Conservation (phyloP, 1,140 invertebrate genomes). For the Drosophila baimaii region DNA sequence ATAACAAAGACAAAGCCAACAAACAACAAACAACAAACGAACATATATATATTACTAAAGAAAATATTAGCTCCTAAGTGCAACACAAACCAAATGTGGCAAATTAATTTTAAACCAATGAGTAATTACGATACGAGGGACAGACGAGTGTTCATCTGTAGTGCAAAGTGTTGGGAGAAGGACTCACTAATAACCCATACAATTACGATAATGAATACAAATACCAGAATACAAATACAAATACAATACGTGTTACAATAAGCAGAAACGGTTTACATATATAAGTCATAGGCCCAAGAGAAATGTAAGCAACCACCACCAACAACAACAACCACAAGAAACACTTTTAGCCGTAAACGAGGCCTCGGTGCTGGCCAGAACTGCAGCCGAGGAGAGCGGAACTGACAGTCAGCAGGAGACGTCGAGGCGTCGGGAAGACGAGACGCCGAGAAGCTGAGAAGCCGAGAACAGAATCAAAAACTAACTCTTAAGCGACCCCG, state of each 20-base stretch:
- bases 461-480: constrained; percentile 48
- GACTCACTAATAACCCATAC: constrained; percentile 33
- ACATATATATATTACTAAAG: constrained; percentile 45
- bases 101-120: constrained; percentile 72
- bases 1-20: constrained; percentile 39
- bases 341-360: constrained; percentile 46
- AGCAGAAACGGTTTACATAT: constrained; percentile 69
- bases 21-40: constrained; percentile 31
- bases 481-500: constrained; percentile 39
- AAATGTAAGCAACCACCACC: constrained; percentile 76
- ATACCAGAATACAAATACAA: constrained; percentile 40
- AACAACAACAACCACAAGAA: constrained; percentile 39
- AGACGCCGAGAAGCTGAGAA: not conserved
- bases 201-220: constrained; percentile 43
- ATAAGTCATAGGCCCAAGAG: constrained; percentile 75
- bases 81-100: constrained; percentile 69
- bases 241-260: constrained; percentile 70
- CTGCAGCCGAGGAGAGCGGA: not conserved
- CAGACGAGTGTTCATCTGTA: constrained; percentile 67
- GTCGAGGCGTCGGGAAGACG: not conserved
- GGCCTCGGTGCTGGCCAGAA: constrained; percentile 18
- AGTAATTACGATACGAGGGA: constrained; percentile 42
- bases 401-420: not conserved
- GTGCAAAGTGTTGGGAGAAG: constrained; percentile 47
- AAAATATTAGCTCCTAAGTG: constrained; percentile 55